phyloP scores from a whole-genome alignment of 2,113 vertebrate genomes.

The Pygoscelis antarcticus region DNA sequence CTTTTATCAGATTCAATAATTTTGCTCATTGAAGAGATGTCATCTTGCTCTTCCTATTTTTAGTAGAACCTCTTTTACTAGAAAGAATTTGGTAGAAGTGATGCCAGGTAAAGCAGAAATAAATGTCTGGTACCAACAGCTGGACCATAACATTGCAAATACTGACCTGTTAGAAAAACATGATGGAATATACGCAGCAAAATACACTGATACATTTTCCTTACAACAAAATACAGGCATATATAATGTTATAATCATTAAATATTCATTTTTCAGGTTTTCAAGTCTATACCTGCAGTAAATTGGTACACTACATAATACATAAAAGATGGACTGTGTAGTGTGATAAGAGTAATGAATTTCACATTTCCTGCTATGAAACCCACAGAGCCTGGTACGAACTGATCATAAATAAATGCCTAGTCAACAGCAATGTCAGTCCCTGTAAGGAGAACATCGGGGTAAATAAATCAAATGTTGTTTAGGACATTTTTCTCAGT shows the following conservation, averaged over 20 bases:
- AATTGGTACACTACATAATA: conserved; percentile 18
- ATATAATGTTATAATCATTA: conserved; percentile 33
- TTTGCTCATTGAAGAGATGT: neutral
- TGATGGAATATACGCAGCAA: neutral
- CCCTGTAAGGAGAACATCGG: conserved; percentile 42
- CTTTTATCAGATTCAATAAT: neutral
- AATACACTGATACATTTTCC: neutral
- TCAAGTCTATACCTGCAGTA: conserved; percentile 24
- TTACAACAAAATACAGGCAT: neutral
- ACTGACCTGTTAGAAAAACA: neutral
- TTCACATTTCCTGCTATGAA: conserved; percentile 57
- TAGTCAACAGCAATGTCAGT: conserved; percentile 65
- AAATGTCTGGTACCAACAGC: neutral
- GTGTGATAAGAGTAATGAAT: conserved; percentile 66
- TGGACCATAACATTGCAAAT: neutral
- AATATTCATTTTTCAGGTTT: conserved; percentile 54
- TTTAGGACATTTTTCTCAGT: conserved; percentile 61
- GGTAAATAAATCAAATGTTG: conserved; percentile 67
- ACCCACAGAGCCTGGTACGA: conserved; percentile 46
- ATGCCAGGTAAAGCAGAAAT: neutral
- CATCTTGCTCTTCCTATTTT: neutral
- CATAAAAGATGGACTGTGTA: conserved; percentile 57
- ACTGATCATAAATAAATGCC: conserved; percentile 65
- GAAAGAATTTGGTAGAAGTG: neutral
- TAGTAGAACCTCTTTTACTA: neutral